Conservation (phyloP, 2,113 vertebrate species). For the Macquaria australasica region DNA sequence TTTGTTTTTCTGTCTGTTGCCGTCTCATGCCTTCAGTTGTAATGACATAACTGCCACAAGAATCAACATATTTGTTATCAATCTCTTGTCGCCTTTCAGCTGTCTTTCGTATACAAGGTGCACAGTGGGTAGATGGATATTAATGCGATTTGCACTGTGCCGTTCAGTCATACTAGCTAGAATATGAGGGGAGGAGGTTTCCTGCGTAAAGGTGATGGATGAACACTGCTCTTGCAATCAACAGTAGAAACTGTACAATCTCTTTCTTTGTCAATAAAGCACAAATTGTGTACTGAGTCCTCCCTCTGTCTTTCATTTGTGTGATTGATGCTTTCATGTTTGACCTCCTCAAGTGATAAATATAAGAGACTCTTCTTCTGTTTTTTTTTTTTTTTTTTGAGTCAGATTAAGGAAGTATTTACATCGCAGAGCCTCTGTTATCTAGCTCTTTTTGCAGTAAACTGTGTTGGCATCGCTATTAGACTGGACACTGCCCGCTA, state of each 20-base stretch:
- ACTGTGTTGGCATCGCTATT: neutral
- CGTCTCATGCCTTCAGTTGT: slow-evolving; percentile 51
- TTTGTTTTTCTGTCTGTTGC: slow-evolving; percentile 18
- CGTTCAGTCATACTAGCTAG: slow-evolving; percentile 23
- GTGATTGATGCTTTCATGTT: neutral
- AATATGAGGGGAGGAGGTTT: slow-evolving; percentile 1
- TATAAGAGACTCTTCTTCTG: neutral
- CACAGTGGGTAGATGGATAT: slow-evolving; percentile 10
- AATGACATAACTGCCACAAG: slow-evolving; percentile 35
- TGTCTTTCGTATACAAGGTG: slow-evolving; percentile 17
- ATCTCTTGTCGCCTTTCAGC: slow-evolving; percentile 20
- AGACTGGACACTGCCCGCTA: neutral
- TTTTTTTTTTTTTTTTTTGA: too few relatives aligned
- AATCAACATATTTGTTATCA: slow-evolving; percentile 18
- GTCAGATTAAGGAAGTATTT: neutral
- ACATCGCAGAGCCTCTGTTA: too few relatives aligned
- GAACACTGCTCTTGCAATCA: slow-evolving; percentile 70
- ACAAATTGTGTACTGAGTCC: slow-evolving; percentile 66
- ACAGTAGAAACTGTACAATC: slow-evolving; percentile 71
- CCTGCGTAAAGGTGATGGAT: slow-evolving; percentile 13
- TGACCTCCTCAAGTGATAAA: neutral
- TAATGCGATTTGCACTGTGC: slow-evolving; percentile 64
- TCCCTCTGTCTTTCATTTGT: neutral
- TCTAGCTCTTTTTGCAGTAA: neutral
- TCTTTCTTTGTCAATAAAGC: slow-evolving; percentile 81